Percentiles rank a stretch among this genome's conserved stretches.
Conservation (phyloP, 2,797 vertebrate species). For the Lagocephalus sceleratus region DNA sequence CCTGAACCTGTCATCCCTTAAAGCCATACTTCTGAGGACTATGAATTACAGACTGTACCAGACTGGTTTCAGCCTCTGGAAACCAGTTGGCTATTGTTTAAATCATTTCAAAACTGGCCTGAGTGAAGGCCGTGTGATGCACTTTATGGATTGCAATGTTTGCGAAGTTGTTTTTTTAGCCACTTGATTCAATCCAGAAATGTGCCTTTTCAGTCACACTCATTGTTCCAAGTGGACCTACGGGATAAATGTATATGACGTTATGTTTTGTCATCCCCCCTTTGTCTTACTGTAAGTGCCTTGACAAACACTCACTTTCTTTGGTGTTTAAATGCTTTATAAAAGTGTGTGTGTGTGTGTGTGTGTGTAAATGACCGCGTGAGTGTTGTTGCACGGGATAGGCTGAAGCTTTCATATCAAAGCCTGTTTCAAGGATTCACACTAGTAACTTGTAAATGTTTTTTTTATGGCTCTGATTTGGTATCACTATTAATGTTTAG, state of each 20-base stretch:
- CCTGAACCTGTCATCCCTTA: no score
- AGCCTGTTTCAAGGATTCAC: constrained; percentile 5
- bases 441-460: constrained; percentile 36
- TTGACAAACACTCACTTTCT: constrained; percentile 40
- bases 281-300: constrained; percentile 57
- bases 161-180: background rate
- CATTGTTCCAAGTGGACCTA: constrained; percentile 14
- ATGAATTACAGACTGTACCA: no score
- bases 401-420: background rate
- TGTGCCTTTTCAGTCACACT: constrained; percentile 57
- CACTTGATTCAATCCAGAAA: constrained; percentile 31
- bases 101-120: constrained; percentile 5
- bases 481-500: constrained; percentile 24
- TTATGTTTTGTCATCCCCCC: constrained; percentile 19
- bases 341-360: constrained; percentile 28
- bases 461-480: constrained; percentile 19
- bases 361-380: constrained; percentile 25
- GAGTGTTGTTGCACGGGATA: constrained; percentile 19
- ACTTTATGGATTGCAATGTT: constrained; percentile 63
- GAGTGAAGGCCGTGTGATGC: constrained; percentile 46
- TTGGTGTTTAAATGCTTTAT: constrained; percentile 46
- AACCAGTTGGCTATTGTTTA: background rate
- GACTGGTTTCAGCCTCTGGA: no score
- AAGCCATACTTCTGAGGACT: no score
- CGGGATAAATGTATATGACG: constrained; percentile 11